Evolutionary conservation across 2,113 vertebrate species (phyloP).

Genomic region (Oncorhynchus tshawytscha): DNA sequence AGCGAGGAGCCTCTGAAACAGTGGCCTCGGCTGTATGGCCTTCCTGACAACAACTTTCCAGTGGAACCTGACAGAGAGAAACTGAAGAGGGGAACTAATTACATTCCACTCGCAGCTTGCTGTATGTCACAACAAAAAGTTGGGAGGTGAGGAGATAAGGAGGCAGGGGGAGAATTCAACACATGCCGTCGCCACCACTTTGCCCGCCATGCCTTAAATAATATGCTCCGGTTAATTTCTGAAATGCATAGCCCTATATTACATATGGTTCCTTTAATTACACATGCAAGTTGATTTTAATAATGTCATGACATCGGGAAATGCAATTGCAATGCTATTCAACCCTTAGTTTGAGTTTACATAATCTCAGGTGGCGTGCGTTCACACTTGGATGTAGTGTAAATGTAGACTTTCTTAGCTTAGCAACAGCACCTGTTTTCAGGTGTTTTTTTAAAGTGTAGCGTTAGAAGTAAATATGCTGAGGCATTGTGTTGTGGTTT

Average conservation of each 20-base stretch:
- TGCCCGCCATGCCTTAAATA: not conserved
- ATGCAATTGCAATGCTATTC: not conserved
- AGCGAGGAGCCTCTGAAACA: constrained; percentile 37
- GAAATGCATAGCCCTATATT: not conserved
- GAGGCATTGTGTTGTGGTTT: not conserved
- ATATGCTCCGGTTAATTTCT: not conserved
- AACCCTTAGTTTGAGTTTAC: too few relatives aligned
- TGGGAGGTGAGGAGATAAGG: constrained; percentile 20
- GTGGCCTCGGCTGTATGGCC: constrained; percentile 40
- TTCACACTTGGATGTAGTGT: too few relatives aligned
- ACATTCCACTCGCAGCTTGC: constrained; percentile 27
- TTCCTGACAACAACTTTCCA: constrained; percentile 49
- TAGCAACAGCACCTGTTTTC: too few relatives aligned
- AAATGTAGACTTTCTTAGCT: too few relatives aligned
- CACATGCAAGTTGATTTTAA: not conserved
- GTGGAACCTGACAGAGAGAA: constrained; percentile 33
- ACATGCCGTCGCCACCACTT: not conserved
- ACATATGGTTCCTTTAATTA: constrained; percentile 3
- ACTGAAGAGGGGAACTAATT: constrained; percentile 48
- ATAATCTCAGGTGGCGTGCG: too few relatives aligned
- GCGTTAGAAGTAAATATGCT: not conserved
- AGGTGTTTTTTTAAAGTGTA: too few relatives aligned
- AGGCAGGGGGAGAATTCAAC: constrained; percentile 36
- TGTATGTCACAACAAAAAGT: constrained; percentile 16
- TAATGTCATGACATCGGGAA: not conserved